phyloP scores from a whole-genome alignment of 2,113 vertebrate genomes.

The Chionomys nivalis region DNA sequence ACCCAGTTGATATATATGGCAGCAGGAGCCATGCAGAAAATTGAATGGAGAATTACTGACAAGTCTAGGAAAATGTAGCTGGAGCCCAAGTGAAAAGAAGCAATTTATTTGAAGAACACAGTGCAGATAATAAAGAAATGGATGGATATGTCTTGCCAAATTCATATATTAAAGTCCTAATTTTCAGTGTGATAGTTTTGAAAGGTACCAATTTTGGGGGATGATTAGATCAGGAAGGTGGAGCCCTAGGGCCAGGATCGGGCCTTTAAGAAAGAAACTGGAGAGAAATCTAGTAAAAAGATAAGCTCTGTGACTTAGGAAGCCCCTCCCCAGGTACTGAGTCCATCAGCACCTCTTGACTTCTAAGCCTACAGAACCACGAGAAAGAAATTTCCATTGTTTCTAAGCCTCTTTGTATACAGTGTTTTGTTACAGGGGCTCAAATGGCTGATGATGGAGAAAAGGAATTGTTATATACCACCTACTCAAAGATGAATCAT shows the following conservation, averaged over 20 bases:
- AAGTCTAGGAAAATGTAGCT: not conserved
- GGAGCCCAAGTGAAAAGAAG: not conserved
- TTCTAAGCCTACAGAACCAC: not conserved
- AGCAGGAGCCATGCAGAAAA: not conserved
- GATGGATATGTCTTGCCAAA: not conserved
- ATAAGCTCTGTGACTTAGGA: not conserved
- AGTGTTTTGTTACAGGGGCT: not conserved
- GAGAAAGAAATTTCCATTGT: not conserved
- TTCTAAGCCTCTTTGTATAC: not conserved
- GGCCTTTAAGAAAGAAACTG: not conserved
- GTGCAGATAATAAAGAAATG: not conserved
- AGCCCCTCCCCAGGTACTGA: not conserved
- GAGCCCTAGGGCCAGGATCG: not conserved
- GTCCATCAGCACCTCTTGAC: too few species aligned
- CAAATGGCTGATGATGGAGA: not conserved
- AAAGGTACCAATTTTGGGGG: too few species aligned
- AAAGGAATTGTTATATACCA: not conserved
- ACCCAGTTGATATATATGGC: not conserved
- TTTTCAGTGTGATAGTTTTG: not conserved
- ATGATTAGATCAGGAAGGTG: not conserved
- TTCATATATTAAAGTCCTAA: not conserved
- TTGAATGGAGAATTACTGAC: too few species aligned
- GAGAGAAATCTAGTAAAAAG: not conserved
- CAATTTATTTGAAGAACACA: not conserved
- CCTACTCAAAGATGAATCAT: constrained; percentile 16